Evolutionary conservation across 2,888 invertebrate genomes (phyloP), one percentile per base, ranked within the genome.

Genomic region (Lordiphosa fenestrarum): DNA sequence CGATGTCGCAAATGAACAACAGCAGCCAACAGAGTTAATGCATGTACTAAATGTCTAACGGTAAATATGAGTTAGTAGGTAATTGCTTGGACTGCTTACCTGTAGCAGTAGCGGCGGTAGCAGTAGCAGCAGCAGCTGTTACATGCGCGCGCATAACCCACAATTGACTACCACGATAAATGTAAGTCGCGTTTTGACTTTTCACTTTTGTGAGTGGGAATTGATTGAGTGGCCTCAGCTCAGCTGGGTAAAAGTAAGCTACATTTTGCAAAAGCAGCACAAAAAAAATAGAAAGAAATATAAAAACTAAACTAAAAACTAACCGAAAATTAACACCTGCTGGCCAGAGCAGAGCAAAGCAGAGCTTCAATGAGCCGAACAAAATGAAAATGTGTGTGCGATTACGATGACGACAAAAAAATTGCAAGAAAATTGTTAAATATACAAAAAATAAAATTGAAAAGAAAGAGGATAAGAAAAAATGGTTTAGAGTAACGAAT

Each of bases 21-120:
- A 35, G 61, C 54, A 57, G 40, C 47, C 30, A 38, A 46, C 50
- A 66, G 66, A 66, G 61, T 77, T 77, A 77, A 84, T 77, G 82
- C 84, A 71, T 77, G 84, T 81, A 77, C 77, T 77, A 81, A 77
- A 77, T 77, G 77, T 81, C 77, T 65, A 71, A 77, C 74, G 57
- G 82, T 77, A 82, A 82, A 85, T 81, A 73, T 82, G 82, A 80
- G 78, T 80, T 84, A 80, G 64, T 80, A 84, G 84, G 78, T 80
- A 80, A 80, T 80, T 80, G 78, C 77, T 66, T 73, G 66, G 75
- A 66, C 71, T 72, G 69, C 65, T 63, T 63, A 65, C 66, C 66
- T 42, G 66, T 60, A 61, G 47, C 61, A 61, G 53, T 50, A 57
- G 62, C 63, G 50, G 39, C 2, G 2, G 15, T 9, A 54, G 42